Base-by-base conservation (phyloP, 1,140 invertebrate species). In the Delia radicum region DNA sequence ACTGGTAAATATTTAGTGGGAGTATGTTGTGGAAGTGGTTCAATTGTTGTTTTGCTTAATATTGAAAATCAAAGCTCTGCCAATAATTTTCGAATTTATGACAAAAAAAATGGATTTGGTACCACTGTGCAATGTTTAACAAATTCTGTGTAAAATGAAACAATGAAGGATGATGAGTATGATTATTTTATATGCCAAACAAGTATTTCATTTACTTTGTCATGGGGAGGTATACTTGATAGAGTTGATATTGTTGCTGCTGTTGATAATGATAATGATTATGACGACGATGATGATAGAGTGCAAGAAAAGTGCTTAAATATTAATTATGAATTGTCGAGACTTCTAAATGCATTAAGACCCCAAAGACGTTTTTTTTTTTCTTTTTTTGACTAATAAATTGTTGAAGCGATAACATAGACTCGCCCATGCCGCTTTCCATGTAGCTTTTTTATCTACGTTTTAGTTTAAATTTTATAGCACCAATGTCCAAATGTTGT, bases 311-410 rank as follows among this genome's bases (percentile, higher is more conserved):
- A 62, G 73, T 37, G 73, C 48, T 74, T 74, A 63, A 74, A 74
- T 74, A 74, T 74, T 74, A 74, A 74, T 74, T 74, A 74, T 74
- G 37, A 33, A 62, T 62, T 74, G 48, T 37, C 10, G 37, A 73
- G 42, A 7, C 26, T 28, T 3, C 37, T 24, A 27, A n/a, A 46
- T 18, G 24, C 33, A 13, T 2, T 61, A 15, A 31, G 12, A 26
- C 28, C 13, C 21, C 42, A 28, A 15, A 46, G 48, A 61, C 15
- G 48, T 10, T 74, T 73, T 28, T 26, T 74, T 24, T 74, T 10
- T 74, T 73, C 18, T 26, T 74, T 24, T 74, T 62, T 8, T 13
- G n/a, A 61, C 48, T 61, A 73, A 48, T 55, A 73, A 73, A 55
- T 73, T 73, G 72, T 61, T 13, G 72, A 73, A 55, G 72, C 65